These are phyloP conservation scores for Semaprochilodus insignis DNA, from an alignment of 2,797 vertebrate species.

Conservation along the genomic window DNA sequence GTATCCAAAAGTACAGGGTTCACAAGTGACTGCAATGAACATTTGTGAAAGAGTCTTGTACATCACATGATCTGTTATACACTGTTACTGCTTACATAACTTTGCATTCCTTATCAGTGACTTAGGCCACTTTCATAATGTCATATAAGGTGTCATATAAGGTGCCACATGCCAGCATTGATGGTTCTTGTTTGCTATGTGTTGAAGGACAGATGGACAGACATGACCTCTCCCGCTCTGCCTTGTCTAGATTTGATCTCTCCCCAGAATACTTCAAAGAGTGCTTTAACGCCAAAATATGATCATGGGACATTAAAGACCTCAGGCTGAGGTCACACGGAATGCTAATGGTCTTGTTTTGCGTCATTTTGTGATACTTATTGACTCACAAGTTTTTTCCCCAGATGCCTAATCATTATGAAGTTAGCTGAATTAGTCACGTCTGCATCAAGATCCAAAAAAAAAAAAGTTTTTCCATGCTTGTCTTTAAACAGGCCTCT, in stretches of 20 bases:
- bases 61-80: not conserved
- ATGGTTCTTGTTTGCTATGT: not conserved
- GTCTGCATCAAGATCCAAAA: not conserved
- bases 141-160: not conserved
- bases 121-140: not conserved
- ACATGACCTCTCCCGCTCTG: not conserved
- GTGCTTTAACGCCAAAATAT: constrained; percentile 17
- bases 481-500: not conserved
- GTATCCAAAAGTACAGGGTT: not conserved
- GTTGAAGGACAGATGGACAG: constrained; percentile 27
- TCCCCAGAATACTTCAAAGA: constrained; percentile 31
- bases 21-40: not conserved
- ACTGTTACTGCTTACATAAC: not conserved
- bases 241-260: constrained; percentile 22
- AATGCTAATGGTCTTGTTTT: constrained; percentile 22
- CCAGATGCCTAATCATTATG: constrained; percentile 13
- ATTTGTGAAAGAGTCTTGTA: not conserved
- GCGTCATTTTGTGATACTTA: constrained; percentile 24
- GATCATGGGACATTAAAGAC: constrained; percentile 32
- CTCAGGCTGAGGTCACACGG: constrained; percentile 31
- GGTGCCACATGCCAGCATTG: not conserved
- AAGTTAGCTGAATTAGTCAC: constrained; percentile 26
- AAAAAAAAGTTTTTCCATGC: not conserved
- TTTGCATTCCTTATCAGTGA: not conserved
- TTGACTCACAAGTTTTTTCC: constrained; percentile 20